Evolutionary conservation across 1,140 invertebrate species (phyloP).

Genomic region (Drosophila sproati): DNA sequence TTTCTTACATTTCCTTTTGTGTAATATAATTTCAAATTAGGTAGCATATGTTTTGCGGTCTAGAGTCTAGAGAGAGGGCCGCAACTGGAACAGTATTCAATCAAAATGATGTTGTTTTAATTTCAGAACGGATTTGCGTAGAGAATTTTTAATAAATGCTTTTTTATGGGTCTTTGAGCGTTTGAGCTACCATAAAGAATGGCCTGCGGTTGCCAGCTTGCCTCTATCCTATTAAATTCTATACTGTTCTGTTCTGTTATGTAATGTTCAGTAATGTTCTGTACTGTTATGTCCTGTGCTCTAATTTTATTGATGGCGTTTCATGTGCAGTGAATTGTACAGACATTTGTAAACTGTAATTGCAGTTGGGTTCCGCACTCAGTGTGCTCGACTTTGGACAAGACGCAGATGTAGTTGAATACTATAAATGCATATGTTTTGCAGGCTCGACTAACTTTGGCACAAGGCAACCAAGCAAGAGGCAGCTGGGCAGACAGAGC

Average conservation of each 20-base stretch:
- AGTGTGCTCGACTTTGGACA: conserved; percentile 35
- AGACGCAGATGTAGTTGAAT: conserved; percentile 34
- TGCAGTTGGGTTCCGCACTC: conserved; percentile 53
- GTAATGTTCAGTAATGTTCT: conserved; percentile 9
- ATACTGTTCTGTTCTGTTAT: conserved; percentile 5
- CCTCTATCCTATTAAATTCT: conserved; percentile 9
- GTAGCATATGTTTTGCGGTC: conserved; percentile 78
- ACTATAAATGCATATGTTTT: conserved; percentile 49
- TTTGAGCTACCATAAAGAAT: conserved; percentile 55
- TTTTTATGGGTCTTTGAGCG: conserved; percentile 47
- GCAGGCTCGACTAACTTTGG: conserved; percentile 46
- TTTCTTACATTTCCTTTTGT: conserved; percentile 52
- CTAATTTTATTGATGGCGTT: conserved; percentile 81
- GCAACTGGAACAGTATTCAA: conserved; percentile 58
- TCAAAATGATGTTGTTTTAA: conserved; percentile 83
- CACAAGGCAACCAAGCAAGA: conserved; percentile 24
- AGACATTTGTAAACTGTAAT: conserved; percentile 75
- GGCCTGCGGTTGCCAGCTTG: conserved; percentile 25
- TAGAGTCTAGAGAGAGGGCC: background rate
- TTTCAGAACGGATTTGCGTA: conserved; percentile 74
- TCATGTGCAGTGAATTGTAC: conserved; percentile 75
- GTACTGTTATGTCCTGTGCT: conserved; percentile 52
- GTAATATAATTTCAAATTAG: conserved; percentile 71
- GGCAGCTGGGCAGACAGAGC: background rate
- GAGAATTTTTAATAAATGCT: conserved; percentile 81